These are phyloP conservation scores for Origma solitaria DNA, from an alignment of 2,113 vertebrate genomes.

Conservation along the genomic window DNA sequence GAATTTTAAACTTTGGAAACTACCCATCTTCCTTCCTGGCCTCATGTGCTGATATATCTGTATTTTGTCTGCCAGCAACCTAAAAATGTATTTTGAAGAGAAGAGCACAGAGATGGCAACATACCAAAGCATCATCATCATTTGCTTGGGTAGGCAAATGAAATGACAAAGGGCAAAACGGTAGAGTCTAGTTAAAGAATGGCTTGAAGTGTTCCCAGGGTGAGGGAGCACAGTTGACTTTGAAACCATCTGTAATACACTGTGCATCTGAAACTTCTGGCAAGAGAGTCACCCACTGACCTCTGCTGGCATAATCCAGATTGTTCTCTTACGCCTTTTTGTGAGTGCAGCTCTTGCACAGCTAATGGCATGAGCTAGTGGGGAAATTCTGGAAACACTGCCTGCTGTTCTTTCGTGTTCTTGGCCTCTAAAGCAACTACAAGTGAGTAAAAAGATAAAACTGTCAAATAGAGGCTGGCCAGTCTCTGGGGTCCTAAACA, in stretches of 20 bases:
- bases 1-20: not conserved
- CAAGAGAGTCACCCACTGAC: constrained; percentile 32
- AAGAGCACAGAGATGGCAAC: not conserved
- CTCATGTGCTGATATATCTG: not conserved
- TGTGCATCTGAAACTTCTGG: not conserved
- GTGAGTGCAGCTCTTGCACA: not conserved
- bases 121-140: not conserved
- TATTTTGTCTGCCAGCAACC: not conserved
- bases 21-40: not conserved
- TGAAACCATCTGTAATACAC: not conserved
- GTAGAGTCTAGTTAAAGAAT: not conserved
- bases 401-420: not conserved
- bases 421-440: not conserved
- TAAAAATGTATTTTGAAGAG: not conserved
- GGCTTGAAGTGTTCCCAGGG: not conserved
- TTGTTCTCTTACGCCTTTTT: not conserved
- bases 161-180: not conserved
- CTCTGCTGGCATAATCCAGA: constrained; percentile 29
- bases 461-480: not conserved
- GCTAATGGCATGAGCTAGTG: not conserved
- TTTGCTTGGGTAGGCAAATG: not conserved
- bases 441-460: not conserved
- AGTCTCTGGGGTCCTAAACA: not conserved
- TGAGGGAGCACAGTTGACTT: not conserved
- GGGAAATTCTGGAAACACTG: not conserved